These are phyloP conservation scores for Atrichornis clamosus DNA, from an alignment of 2,113 vertebrate genomes.

Conservation along the genomic window DNA sequence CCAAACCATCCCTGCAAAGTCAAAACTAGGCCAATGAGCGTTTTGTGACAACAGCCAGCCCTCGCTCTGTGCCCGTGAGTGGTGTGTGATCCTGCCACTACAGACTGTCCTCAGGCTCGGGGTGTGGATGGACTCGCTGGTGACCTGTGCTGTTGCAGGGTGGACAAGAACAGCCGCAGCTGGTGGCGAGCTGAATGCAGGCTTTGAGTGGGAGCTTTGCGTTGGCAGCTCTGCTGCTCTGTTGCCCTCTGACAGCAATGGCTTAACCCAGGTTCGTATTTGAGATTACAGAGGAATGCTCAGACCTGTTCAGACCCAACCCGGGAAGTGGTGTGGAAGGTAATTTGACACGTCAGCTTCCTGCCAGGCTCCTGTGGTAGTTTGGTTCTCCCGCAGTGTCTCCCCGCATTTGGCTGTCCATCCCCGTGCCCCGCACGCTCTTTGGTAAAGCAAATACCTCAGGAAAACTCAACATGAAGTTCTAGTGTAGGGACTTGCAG, in stretches of 20 bases:
- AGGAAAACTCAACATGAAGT: slow-evolving; percentile 59
- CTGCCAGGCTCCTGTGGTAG: not conserved
- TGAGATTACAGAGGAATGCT: not conserved
- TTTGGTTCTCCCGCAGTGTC: not conserved
- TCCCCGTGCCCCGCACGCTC: not conserved
- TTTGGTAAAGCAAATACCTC: slow-evolving; percentile 55
- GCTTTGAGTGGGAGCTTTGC: not conserved
- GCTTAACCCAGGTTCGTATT: not conserved
- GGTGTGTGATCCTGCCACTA: not conserved
- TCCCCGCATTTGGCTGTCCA: not conserved
- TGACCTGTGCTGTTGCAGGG: not conserved
- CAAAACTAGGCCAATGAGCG: not conserved
- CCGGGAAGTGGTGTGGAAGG: not conserved
- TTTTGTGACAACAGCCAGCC: not conserved
- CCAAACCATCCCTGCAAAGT: not conserved
- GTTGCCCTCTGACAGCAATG: not conserved
- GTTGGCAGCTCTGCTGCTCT: not conserved
- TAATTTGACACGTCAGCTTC: not conserved
- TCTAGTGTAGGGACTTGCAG: slow-evolving; percentile 54
- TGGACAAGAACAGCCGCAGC: accelerated
- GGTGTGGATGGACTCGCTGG: not conserved
- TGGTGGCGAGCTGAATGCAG: not conserved
- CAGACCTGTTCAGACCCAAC: not conserved
- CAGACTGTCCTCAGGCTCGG: not conserved
- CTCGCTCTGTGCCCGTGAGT: not conserved